These are phyloP conservation scores for Melitaea athalia DNA, from an alignment of 2,888 invertebrate species.

Conservation along the genomic window DNA sequence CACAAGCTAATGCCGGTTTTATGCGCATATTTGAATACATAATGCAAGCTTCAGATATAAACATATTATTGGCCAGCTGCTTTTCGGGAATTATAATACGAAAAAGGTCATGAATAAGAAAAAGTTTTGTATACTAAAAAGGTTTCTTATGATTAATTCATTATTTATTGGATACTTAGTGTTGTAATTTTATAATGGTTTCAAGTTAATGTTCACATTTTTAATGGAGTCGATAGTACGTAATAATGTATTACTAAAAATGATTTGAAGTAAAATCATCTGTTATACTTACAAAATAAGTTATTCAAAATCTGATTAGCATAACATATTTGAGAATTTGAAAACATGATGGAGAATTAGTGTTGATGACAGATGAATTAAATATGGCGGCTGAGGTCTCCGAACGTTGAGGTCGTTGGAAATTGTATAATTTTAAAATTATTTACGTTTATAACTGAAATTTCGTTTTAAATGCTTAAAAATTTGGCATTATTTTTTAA, in stretches of 20 bases:
- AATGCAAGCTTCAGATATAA: conserved; percentile 42
- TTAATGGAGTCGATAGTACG: background rate
- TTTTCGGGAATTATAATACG: conserved; percentile 23
- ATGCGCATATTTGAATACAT: conserved; percentile 69
- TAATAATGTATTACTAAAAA: background rate
- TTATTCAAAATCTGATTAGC: background rate
- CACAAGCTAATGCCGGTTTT: conserved; percentile 66
- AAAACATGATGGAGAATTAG: background rate
- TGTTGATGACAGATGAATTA: conserved; percentile 2
- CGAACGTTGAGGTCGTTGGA: background rate
- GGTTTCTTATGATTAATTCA: conserved; percentile 2
- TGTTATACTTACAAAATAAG: conserved; percentile 2
- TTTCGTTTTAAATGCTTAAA: no score
- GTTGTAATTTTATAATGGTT: background rate
- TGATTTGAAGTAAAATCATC: background rate
- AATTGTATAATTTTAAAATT: background rate
- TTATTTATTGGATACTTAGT: conserved; percentile 1
- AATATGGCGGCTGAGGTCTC: background rate
- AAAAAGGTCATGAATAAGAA: conserved; percentile 18
- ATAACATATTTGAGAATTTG: conserved; percentile 6
- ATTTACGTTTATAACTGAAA: background rate
- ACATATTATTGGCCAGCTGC: conserved; percentile 45
- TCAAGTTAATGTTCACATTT: background rate
- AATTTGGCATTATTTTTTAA: no score
- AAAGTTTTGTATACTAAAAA: conserved; percentile 6